phyloP scores from a whole-genome alignment of 2,888 invertebrate genomes.

The Microctonus aethiopoides region DNA sequence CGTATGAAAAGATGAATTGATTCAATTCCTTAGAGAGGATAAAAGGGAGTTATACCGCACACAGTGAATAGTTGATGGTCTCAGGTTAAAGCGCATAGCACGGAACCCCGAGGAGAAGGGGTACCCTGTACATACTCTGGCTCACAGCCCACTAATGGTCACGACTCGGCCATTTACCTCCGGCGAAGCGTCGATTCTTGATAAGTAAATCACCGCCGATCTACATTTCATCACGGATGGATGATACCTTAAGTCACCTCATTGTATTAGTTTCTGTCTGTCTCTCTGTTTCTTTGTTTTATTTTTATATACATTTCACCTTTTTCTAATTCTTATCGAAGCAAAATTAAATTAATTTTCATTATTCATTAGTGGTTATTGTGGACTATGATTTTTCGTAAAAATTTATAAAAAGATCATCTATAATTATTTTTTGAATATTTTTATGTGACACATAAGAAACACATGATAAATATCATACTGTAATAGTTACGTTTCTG shows the following conservation, averaged over 20 bases:
- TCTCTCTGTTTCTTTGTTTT: too few relatives aligned
- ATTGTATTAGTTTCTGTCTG: too few relatives aligned
- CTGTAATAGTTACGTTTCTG: too few relatives aligned
- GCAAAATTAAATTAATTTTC: background rate
- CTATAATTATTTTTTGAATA: too few relatives aligned
- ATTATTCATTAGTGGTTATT: background rate
- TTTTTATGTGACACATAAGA: too few relatives aligned
- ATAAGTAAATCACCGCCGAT: slow-evolving; percentile 72
- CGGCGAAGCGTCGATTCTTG: slow-evolving; percentile 72
- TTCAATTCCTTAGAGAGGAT: background rate
- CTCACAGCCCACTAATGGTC: slow-evolving; percentile 68
- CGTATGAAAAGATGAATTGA: background rate
- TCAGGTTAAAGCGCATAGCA: slow-evolving; percentile 8
- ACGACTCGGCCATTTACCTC: slow-evolving; percentile 74
- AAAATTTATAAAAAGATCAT: background rate
- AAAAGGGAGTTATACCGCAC: slow-evolving; percentile 7
- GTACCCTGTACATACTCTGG: background rate
- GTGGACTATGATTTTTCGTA: background rate
- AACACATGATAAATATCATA: too few relatives aligned
- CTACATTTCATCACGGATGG: slow-evolving; percentile 69
- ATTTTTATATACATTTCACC: background rate
- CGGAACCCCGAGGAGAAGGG: slow-evolving; percentile 2
- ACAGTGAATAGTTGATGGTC: background rate
- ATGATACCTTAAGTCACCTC: slow-evolving; percentile 41
- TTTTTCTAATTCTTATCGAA: background rate